These are phyloP conservation scores for Glyptemys insculpta DNA, from an alignment of 2,797 vertebrate genomes.

Conservation along the genomic window DNA sequence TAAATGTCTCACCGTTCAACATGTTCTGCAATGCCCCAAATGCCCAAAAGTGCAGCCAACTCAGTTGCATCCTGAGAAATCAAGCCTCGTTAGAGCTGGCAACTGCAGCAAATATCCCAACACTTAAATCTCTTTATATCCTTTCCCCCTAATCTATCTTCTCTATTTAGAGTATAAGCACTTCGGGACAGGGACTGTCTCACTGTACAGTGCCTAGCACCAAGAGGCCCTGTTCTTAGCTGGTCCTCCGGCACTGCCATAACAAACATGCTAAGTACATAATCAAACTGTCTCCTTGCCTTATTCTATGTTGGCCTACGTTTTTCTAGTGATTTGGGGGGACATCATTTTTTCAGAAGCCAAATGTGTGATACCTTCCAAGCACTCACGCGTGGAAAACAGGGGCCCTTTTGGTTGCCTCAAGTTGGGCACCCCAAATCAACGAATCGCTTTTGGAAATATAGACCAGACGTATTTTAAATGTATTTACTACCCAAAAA, in stretches of 20 bases:
- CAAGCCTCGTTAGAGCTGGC: fast-evolving
- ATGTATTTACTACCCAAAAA: not conserved
- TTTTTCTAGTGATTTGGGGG: not conserved
- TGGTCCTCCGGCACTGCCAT: too few species aligned
- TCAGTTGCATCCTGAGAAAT: not conserved
- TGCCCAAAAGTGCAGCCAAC: not conserved
- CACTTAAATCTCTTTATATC: not conserved
- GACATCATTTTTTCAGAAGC: not conserved
- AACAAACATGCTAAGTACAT: too few species aligned
- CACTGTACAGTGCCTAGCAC: too few species aligned
- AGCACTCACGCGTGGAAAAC: too few species aligned
- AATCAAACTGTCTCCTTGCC: too few species aligned
- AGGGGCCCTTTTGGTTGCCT: too few species aligned
- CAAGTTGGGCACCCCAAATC: too few species aligned
- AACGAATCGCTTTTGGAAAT: not conserved
- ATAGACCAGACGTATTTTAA: not conserved
- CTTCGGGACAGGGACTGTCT: too few species aligned
- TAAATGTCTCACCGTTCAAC: not conserved
- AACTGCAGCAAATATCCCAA: not conserved
- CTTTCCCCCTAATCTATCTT: too few species aligned
- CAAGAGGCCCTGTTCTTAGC: too few species aligned
- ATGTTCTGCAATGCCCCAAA: not conserved
- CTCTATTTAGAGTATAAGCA: too few species aligned
- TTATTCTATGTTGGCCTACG: not conserved
- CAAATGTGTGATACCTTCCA: not conserved